A percentile compares a stretch with the other conserved stretches of the same genome.
phyloP scores from a whole-genome alignment of 2,113 vertebrate genomes.

The Malurus elegans region DNA sequence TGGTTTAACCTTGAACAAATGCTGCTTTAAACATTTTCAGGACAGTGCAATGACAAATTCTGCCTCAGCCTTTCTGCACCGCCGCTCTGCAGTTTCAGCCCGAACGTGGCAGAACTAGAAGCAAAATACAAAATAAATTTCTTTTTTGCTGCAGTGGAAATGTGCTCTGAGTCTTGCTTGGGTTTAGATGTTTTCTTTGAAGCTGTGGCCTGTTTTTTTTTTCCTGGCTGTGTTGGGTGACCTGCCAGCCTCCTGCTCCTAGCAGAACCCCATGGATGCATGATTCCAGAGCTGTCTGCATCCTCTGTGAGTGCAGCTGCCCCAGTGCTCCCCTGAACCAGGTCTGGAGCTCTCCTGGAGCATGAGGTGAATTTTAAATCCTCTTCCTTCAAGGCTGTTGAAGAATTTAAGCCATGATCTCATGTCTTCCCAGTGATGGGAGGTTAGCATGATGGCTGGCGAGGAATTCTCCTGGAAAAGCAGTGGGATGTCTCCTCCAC shows the following conservation, averaged over 20 bases:
- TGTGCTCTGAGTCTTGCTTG: not conserved
- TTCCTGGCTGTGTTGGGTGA: not conserved
- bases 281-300: not conserved
- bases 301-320: not conserved
- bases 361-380: not conserved
- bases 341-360: not conserved
- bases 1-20: conserved; percentile 18
- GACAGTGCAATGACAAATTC: not conserved
- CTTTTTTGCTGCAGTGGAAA: not conserved
- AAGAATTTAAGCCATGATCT: not conserved
- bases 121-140: not conserved
- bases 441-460: not conserved
- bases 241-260: not conserved
- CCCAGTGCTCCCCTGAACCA: not conserved
- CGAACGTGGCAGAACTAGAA: not conserved
- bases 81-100: not conserved
- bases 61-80: not conserved
- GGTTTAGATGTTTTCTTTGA: not conserved
- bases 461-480: not conserved
- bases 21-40: not conserved
- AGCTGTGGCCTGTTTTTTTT: not conserved
- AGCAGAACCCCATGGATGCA: not conserved
- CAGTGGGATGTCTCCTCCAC: not conserved
- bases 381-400: not conserved
- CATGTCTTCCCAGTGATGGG: not conserved